phyloP scores from a whole-genome alignment of 1,140 invertebrate species.

The Thaumatotibia leucotreta region DNA sequence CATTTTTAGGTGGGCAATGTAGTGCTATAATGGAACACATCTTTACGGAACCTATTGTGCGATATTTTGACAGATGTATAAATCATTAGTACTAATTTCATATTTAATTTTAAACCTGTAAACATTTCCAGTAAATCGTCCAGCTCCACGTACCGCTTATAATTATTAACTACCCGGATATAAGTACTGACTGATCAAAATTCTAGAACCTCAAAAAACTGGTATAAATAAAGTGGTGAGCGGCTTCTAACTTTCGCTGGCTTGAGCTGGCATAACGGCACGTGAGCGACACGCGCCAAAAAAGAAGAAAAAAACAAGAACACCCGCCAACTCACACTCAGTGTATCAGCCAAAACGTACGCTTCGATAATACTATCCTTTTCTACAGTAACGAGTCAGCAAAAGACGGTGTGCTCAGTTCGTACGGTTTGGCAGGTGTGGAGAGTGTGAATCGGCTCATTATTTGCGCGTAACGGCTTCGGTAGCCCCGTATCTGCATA shows the following conservation, averaged over 20 bases:
- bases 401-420: not conserved
- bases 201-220: constrained; percentile 53
- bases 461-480: constrained; percentile 56
- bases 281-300: constrained; percentile 68
- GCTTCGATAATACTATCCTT: not conserved
- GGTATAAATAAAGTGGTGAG: constrained; percentile 56
- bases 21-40: too few relatives aligned
- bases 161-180: not conserved
- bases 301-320: constrained; percentile 59
- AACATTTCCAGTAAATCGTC: not conserved
- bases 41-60: too few relatives aligned
- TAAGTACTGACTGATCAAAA: constrained; percentile 19
- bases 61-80: not conserved
- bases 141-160: not conserved
- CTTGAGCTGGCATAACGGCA: constrained; percentile 57
- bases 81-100: not conserved
- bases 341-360: not conserved
- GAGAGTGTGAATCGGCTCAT: constrained; percentile 30
- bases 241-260: constrained; percentile 72
- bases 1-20: too few relatives aligned
- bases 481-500: constrained; percentile 25
- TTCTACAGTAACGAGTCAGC: not conserved
- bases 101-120: not conserved
- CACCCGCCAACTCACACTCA: constrained; percentile 19
- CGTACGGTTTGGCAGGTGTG: not conserved